Percentiles rank a stretch among this genome's conserved stretches.
Conservation (phyloP, 2,113 vertebrate species). For the Silurus glanis region DNA sequence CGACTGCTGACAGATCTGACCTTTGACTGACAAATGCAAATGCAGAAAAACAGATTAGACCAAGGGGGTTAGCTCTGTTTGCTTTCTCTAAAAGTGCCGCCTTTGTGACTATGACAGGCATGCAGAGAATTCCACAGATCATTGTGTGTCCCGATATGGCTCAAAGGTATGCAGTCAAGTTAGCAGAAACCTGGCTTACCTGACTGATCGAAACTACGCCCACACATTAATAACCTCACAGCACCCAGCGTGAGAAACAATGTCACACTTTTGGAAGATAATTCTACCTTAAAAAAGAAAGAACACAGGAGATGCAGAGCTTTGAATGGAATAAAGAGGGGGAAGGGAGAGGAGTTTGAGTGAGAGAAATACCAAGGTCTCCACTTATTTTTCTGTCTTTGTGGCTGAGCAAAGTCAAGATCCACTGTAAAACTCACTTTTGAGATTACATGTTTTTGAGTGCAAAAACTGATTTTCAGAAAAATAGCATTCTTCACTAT, state of each 20-base stretch:
- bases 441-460: conserved; percentile 14
- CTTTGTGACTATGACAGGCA: conserved; percentile 58
- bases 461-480: conserved; percentile 19
- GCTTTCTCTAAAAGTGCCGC: conserved; percentile 53
- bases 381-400: conserved; percentile 33
- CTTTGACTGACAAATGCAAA: conserved; percentile 47
- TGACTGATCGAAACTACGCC: conserved; percentile 82
- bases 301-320: conserved; percentile 36
- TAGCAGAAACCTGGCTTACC: conserved; percentile 82
- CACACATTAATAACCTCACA: conserved; percentile 74
- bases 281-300: conserved; percentile 67
- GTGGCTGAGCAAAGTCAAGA: conserved; percentile 43
- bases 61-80: conserved; percentile 56
- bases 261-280: conserved; percentile 58
- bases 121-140: conserved; percentile 62
- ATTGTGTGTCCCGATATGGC: conserved; percentile 60
- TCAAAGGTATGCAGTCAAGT: conserved; percentile 72
- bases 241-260: conserved; percentile 74
- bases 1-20: conserved; percentile 43
- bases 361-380: conserved; percentile 56
- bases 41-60: conserved; percentile 48
- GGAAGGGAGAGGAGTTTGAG: conserved; percentile 27
- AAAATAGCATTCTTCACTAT: background rate
- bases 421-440: conserved; percentile 19
- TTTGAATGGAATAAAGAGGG: conserved; percentile 49